phyloP scores from a whole-genome alignment of 2,113 vertebrate species.

The Cinclus mexicanus region DNA sequence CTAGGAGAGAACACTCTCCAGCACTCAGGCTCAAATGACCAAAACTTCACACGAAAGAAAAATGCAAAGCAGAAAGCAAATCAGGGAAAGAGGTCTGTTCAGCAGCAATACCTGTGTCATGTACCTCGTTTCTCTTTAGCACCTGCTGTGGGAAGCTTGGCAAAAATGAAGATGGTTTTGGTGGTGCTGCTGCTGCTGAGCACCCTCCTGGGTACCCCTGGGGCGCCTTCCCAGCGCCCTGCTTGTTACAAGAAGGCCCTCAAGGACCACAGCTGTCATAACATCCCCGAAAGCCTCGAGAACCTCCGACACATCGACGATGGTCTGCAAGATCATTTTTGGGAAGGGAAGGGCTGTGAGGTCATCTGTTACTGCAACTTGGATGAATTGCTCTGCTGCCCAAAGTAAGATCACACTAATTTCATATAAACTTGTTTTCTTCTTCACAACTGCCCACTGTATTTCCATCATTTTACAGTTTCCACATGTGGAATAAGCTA shows the following conservation, averaged over 20 bases:
- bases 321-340: slow-evolving; percentile 74
- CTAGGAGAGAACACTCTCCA: slow-evolving; percentile 9
- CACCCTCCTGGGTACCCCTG: slow-evolving; percentile 26
- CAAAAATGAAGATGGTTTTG: slow-evolving; percentile 45
- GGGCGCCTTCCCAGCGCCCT: slow-evolving; percentile 56
- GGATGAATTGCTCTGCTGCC: slow-evolving; percentile 82
- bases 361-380: slow-evolving; percentile 82
- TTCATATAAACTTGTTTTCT: neutral
- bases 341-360: slow-evolving; percentile 78
- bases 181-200: slow-evolving; percentile 61
- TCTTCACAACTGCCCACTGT: neutral
- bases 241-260: slow-evolving; percentile 79
- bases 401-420: slow-evolving; percentile 74
- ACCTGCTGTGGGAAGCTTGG: neutral
- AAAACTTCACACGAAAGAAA: neutral
- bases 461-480: neutral
- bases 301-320: slow-evolving; percentile 57
- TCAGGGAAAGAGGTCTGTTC: neutral
- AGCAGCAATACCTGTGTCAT: neutral
- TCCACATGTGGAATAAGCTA: neutral
- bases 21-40: neutral
- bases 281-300: slow-evolving; percentile 46
- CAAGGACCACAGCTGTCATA: slow-evolving; percentile 70
- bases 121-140: neutral
- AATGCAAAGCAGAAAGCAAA: neutral